Evolutionary conservation across 2,113 vertebrate genomes (phyloP), one percentile per base, ranked within the genome.

Genomic region (Cheilinus undulatus): DNA sequence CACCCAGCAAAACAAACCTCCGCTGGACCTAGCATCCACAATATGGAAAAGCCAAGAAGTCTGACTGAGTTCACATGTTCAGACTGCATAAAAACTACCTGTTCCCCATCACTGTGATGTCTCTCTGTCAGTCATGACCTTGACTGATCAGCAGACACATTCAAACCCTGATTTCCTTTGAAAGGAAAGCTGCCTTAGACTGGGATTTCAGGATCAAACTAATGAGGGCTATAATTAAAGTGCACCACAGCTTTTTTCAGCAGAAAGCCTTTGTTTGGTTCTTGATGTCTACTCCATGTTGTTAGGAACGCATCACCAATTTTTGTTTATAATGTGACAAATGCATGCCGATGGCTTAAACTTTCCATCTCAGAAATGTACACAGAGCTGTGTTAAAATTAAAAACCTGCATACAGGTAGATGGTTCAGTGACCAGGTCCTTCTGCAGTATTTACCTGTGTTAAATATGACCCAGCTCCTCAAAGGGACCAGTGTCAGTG

Each of bases 181-280:
- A 86, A 80, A 82, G 83, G 81, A 89, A 85, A 51, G 73, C 82
- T 91, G 92, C 92, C 90, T 93, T 93, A 91, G 88, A 92, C 85
- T 86, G 82, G 88, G 69, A 85, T 76, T 84, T 92, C 89, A 92
- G 90, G 91, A 92, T 91, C 51, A 85, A 89, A 86, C 71, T 75
- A 70, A 83, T 61, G 90, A 93, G 91, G 92, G 92, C 92, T 93
- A 88, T 75, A 82, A 74, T 52, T 67, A 73, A 87, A 80, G 60
- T 65, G 78, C 73, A 86, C 78, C 81, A 78, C 36, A 56, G 78
- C 71, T 63, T 80, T 83, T 89, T 73, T 86, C 66, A 72, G 82
- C 50, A 65, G 63, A 86, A 86, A 85, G 84, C 66, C 75, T 76
- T 70, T 89, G 69, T 76, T 74, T 65, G 30, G 63, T 71, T 88